A percentile compares a stretch with the other conserved stretches of the same genome.
phyloP scores from a whole-genome alignment of 2,113 vertebrate genomes.

The Dromaius novaehollandiae region DNA sequence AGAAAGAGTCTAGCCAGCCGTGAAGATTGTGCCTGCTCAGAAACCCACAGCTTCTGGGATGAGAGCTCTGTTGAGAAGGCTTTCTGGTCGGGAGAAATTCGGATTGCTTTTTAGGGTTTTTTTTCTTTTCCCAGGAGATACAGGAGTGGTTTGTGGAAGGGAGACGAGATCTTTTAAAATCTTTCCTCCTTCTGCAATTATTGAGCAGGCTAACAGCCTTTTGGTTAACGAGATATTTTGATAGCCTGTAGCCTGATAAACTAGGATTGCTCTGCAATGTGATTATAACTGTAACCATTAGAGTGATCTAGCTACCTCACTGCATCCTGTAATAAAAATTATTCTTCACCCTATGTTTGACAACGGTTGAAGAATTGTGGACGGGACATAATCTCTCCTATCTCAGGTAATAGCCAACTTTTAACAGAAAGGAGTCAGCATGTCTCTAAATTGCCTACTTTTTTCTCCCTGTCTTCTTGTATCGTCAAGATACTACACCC shows the following conservation, averaged over 20 bases:
- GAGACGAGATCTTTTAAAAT: not conserved
- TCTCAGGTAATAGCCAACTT: not conserved
- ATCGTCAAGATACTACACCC: not conserved
- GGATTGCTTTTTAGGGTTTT: not conserved
- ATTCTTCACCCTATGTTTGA: not conserved
- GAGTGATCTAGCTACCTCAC: accelerated
- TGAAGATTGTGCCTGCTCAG: not conserved
- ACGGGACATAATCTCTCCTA: not conserved
- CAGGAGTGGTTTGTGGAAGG: not conserved
- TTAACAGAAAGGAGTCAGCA: not conserved
- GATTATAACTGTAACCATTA: not conserved
- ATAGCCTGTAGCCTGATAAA: not conserved
- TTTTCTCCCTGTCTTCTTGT: not conserved
- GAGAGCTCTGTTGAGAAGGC: not conserved
- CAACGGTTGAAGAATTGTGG: not conserved
- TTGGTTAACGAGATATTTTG: not conserved
- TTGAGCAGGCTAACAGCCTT: not conserved
- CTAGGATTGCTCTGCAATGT: not conserved
- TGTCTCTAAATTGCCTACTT: not conserved
- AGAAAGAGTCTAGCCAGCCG: not conserved
- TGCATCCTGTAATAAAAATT: not conserved
- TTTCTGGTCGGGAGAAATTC: not conserved
- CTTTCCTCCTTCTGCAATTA: not conserved
- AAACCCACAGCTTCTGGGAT: not conserved
- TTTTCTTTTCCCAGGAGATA: not conserved